Evolutionary conservation across 1,140 invertebrate genomes (phyloP), one percentile per base, ranked within the genome.

Genomic region (Drosophila pseudoobscura): DNA sequence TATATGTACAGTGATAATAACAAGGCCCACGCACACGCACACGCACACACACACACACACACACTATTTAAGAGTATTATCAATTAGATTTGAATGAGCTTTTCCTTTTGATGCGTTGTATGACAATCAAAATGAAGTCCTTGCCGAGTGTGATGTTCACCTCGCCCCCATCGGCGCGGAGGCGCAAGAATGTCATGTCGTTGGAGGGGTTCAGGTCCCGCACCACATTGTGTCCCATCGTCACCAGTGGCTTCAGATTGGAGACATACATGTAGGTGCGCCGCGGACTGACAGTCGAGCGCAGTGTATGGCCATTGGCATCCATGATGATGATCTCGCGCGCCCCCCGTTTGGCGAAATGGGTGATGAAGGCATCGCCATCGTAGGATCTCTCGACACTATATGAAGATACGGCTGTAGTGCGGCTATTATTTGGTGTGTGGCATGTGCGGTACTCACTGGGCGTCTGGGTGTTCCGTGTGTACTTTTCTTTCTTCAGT

Each of bases 141-240:
- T 11, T 1, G 4, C 54, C 56, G n/a, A 82, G 22, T 0, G 78
- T 66, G 24, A 87, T 58, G 43, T 87, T 77, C 11, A 87, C 62
- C 93, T 99, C 98, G 91, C 97, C 95, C 77, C 97, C 97, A 80
- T 96, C 97, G 53, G 97, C 97, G 69, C 97, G 93, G 41, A 99
- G 94, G 15, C 98, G 94, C 20, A 99, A 90, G 76, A 97, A 97
- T 1, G 95, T 95, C n/a, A 97, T 92, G 77, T 97, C 96, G 91
- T 97, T 96, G 1, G 94, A 93, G n/a, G 95, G 94, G 88, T 97
- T 96, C 71, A 97, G 85, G 64, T 97, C 96, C 74, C 95, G 91
- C 0, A 97, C 94, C 35, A 95, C 94, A 65, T 93, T 93, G 44
- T 95, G 93, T 4, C 95, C 95, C 91, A 96, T 96, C 5, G 94